These are phyloP conservation scores for Takifugu ocellatus DNA, from an alignment of 2,797 vertebrate genomes.

Conservation along the genomic window DNA sequence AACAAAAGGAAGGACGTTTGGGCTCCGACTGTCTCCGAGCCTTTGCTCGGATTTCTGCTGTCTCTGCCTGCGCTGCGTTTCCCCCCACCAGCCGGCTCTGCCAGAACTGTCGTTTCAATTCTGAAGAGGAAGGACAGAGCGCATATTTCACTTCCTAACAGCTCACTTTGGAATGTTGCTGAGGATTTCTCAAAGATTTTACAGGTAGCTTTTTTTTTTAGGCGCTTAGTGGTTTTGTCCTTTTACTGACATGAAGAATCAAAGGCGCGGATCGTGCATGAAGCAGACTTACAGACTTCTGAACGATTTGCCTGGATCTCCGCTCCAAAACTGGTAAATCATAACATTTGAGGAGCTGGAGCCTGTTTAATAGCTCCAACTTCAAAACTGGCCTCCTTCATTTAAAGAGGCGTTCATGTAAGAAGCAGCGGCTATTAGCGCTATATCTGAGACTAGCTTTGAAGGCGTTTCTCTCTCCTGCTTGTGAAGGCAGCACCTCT, in stretches of 20 bases:
- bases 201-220: conserved; percentile 48
- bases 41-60: conserved; percentile 57
- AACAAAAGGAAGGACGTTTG: conserved; percentile 18
- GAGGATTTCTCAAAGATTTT: conserved; percentile 59
- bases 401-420: conserved; percentile 32
- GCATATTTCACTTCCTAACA: conserved; percentile 61
- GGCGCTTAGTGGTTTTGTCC: conserved; percentile 41
- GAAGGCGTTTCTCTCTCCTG: conserved; percentile 48
- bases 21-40: conserved; percentile 20
- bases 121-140: conserved; percentile 45
- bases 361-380: conserved; percentile 27
- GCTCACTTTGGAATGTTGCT: conserved; percentile 57
- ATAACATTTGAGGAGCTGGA: conserved; percentile 11
- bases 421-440: conserved; percentile 37
- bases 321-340: conserved; percentile 33
- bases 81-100: conserved; percentile 32
- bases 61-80: conserved; percentile 55
- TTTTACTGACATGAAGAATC: conserved; percentile 57
- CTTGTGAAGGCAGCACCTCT: conserved; percentile 55
- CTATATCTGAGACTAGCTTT: conserved; percentile 48
- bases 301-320: conserved; percentile 22
- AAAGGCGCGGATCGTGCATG: conserved; percentile 40
- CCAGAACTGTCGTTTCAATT: conserved; percentile 36
- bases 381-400: conserved; percentile 14
- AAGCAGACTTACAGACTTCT: conserved; percentile 30